Conservation (phyloP, 1,140 invertebrate genomes). For the Aleiodes sp. region DNA sequence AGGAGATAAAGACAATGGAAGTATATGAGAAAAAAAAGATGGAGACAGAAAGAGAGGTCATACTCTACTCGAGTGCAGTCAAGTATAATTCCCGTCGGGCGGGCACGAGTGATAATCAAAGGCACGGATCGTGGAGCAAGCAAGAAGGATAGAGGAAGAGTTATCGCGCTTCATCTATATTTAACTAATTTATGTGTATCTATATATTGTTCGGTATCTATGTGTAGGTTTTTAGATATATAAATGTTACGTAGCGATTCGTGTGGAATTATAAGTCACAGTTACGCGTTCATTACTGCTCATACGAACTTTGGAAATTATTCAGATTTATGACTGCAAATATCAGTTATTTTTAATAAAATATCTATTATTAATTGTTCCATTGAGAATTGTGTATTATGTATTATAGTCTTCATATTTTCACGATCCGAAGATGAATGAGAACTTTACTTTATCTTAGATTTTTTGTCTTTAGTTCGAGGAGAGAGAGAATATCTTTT, state of each 20-base stretch:
- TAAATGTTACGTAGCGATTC: neutral
- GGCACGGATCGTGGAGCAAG: conserved; percentile 4
- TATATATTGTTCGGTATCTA: conserved; percentile 2
- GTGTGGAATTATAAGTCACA: neutral
- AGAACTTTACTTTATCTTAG: no score
- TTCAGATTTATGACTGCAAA: no score
- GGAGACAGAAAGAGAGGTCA: conserved; percentile 14
- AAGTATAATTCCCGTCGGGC: conserved; percentile 32
- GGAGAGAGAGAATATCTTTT: no score
- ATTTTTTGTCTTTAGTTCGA: no score
- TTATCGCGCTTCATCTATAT: conserved; percentile 32
- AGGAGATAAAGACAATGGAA: conserved; percentile 25
- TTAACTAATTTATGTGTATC: conserved; percentile 34
- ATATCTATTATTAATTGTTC: no score
- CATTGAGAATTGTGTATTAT: no score
- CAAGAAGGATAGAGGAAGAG: conserved; percentile 22
- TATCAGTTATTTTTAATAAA: no score
- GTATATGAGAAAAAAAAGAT: conserved; percentile 6
- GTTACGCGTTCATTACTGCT: neutral
- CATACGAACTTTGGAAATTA: neutral
- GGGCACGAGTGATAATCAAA: conserved; percentile 30
- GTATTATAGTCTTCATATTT: no score
- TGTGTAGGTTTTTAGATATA: neutral
- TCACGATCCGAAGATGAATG: no score
- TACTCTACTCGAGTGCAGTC: conserved; percentile 26